A percentile compares a stretch with the other conserved stretches of the same genome.
These are phyloP conservation scores for Leucophora obtusa DNA, from an alignment of 2,888 invertebrate genomes.

Conservation along the genomic window DNA sequence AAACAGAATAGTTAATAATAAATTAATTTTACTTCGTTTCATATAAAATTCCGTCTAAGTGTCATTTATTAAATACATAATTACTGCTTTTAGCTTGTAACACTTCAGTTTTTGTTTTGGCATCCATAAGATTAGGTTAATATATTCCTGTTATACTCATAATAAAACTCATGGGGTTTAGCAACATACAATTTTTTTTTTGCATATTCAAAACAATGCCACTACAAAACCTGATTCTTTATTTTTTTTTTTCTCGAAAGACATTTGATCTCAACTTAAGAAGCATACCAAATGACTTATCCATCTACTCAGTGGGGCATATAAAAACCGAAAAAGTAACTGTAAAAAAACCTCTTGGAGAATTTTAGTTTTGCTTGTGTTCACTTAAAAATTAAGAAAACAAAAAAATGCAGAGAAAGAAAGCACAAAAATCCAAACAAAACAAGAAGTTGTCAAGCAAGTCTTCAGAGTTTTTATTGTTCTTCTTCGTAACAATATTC, in stretches of 20 bases:
- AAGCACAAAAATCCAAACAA: slow-evolving; percentile 28
- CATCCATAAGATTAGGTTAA: neutral
- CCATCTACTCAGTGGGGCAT: slow-evolving; percentile 23
- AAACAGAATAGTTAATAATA: neutral
- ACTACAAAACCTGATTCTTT: slow-evolving; percentile 16
- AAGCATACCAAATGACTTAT: slow-evolving; percentile 37
- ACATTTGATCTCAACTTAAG: slow-evolving; percentile 33
- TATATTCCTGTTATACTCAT: neutral
- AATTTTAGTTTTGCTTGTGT: slow-evolving; percentile 6
- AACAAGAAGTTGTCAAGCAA: slow-evolving; percentile 46
- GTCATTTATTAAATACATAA: neutral
- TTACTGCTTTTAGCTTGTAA: neutral
- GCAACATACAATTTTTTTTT: slow-evolving; percentile 11
- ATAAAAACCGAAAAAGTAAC: neutral
- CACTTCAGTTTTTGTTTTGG: neutral
- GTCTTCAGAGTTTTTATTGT: slow-evolving; percentile 31
- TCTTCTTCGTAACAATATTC: neutral
- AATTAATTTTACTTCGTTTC: neutral
- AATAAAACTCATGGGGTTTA: neutral
- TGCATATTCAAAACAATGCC: neutral
- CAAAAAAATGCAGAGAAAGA: slow-evolving; percentile 28
- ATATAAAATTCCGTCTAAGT: neutral
- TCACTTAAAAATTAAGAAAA: slow-evolving; percentile 23
- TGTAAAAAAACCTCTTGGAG: neutral
- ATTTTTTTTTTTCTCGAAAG: slow-evolving; percentile 32